Evolutionary conservation across 1,140 invertebrate genomes (phyloP), one percentile per base, ranked within the genome.

Genomic region (Ceratoteleas bidentatus): DNA sequence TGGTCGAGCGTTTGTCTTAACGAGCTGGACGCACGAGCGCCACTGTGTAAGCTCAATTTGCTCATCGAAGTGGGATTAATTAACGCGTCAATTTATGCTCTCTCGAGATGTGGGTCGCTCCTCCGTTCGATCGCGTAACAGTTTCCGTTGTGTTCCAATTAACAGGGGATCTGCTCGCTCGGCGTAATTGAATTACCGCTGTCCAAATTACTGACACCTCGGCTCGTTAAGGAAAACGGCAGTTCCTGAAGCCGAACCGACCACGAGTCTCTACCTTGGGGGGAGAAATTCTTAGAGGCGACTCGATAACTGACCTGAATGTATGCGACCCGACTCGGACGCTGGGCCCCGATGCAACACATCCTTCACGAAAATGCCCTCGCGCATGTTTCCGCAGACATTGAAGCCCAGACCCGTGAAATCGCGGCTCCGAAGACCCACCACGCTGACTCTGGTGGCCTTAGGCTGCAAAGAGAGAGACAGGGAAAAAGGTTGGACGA

Each of bases 351-450:
- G 94, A 85, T 96, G 95, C 13, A 97, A 92, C 2, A 98, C 94
- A 82, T 97, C 96, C 87, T 96, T 97, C 32, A 98, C 94, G 86
- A 94, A 96, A 65, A 98, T 97, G 0, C 97, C 97, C 78, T 98
- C 96, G 65, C 95, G 92, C 93, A 97, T 97, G 84, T 96, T 97
- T 4, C 97, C 97, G 58, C 94, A 95, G 50, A 98, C 95, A 86
- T 96, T 96, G 90, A 98, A 96, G n/a, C 97, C 97, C 0, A 98
- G 92, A 0, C 97, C 97, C 0, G 96, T 97, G 91, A 98, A 97
- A 90, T 98, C 97, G 49, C 95, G 94, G 49, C 96, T 96, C 86
- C 95, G 94, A 53, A 98, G 91, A 66, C 94, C 94, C 6, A 97
- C 96, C 16, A 93, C 91, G 62, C 93, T 49, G 47, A 49, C 47